phyloP scores from a whole-genome alignment of 1,140 invertebrate genomes.

The Drosophila lacertosa region DNA sequence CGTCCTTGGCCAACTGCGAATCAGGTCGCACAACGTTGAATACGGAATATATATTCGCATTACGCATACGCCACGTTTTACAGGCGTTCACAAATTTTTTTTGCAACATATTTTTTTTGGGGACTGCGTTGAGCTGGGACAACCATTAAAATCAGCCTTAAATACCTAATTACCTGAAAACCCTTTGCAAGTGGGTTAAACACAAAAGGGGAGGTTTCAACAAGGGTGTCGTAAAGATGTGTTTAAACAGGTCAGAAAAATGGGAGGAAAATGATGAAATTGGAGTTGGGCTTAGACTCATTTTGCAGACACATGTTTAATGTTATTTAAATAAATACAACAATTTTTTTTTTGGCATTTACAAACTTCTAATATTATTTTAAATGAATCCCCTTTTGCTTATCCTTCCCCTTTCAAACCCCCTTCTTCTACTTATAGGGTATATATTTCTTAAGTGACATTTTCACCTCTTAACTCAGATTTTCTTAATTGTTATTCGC shows the following conservation, averaged over 20 bases:
- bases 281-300: too few species aligned
- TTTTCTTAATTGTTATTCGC: not conserved
- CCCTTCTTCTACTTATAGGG: too few species aligned
- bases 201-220: not conserved
- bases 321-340: too few species aligned
- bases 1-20: conserved; percentile 35
- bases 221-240: not conserved
- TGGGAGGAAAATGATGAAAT: not conserved
- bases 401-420: not conserved
- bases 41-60: conserved; percentile 1
- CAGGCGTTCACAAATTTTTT: conserved; percentile 6
- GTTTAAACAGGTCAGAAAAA: not conserved
- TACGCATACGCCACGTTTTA: conserved; percentile 20
- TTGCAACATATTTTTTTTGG: not conserved
- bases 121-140: not conserved
- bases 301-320: too few species aligned
- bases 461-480: too few species aligned
- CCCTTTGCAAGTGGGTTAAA: not conserved
- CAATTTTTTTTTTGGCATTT: not conserved
- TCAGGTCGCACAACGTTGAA: conserved; percentile 11
- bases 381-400: too few species aligned
- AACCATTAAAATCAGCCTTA: conserved; percentile 23
- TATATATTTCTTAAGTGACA: too few species aligned
- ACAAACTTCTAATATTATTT: not conserved
- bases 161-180: conserved; percentile 30